phyloP scores from a whole-genome alignment of 2,113 vertebrate genomes.

The Piaya cayana region DNA sequence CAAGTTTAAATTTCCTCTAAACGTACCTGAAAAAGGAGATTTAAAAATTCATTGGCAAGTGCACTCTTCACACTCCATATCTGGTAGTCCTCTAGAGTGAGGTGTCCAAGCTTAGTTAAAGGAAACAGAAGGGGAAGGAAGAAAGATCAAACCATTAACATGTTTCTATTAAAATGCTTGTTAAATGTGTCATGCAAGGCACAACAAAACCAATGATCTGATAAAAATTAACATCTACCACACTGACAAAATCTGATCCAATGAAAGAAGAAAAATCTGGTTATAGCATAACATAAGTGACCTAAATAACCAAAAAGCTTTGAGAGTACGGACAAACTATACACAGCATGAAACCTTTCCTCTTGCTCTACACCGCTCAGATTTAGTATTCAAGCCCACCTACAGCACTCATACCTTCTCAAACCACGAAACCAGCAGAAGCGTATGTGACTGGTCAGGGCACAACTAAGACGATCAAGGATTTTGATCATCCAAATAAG shows the following conservation, averaged over 20 bases:
- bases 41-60: conserved; percentile 96
- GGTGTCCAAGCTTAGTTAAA: conserved; percentile 84
- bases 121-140: not conserved
- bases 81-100: conserved; percentile 98
- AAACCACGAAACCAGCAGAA: not conserved
- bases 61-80: conserved; percentile 99
- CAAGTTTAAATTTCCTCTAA: not conserved
- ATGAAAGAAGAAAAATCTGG: not conserved
- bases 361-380: not conserved
- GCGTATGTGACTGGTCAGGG: not conserved
- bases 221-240: not conserved
- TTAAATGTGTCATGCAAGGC: not conserved
- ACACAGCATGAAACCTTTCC: not conserved
- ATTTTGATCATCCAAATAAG: not conserved
- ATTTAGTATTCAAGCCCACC: not conserved
- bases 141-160: not conserved
- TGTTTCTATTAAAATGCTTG: not conserved
- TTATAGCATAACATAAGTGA: not conserved
- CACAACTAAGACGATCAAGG: not conserved
- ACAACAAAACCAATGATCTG: not conserved
- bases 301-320: not conserved
- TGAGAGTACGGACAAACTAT: not conserved
- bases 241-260: not conserved
- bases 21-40: conserved; percentile 95
- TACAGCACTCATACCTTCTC: not conserved